Conservation (phyloP, 37 sponge, comb jelly and placozoan species). For the Hexactinellida sp. region DNA sequence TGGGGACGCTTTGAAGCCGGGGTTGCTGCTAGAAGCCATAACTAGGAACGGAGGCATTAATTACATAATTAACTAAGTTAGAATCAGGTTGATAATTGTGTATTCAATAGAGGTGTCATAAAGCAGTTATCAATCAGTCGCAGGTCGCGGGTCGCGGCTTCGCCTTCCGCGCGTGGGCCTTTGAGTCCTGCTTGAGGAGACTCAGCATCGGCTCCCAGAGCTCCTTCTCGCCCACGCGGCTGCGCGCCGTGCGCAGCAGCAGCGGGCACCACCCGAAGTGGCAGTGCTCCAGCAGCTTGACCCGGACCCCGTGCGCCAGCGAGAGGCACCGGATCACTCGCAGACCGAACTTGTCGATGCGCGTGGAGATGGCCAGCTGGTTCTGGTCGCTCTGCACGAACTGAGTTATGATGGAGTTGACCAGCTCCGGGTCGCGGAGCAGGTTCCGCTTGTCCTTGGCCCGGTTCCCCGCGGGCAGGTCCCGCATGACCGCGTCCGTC, state of each 20-base stretch:
- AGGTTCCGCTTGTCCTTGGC: neutral
- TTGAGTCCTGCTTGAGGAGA: neutral
- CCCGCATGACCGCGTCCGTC: neutral
- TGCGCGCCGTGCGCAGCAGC: neutral
- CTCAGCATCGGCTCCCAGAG: neutral
- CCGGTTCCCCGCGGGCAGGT: neutral
- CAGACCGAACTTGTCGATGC: neutral
- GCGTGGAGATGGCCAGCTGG: constrained; percentile 1
- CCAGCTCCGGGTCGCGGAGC: neutral
- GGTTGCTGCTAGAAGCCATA: neutral
- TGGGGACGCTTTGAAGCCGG: neutral
- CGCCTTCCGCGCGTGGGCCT: neutral
- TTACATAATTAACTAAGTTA: neutral
- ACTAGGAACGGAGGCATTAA: neutral
- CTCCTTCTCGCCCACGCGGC: neutral
- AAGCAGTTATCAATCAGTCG: too few species aligned
- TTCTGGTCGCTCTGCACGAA: neutral
- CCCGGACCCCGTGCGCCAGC: neutral
- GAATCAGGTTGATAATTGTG: too few species aligned
- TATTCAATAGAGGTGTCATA: too few species aligned
- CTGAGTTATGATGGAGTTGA: neutral
- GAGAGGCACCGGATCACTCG: neutral
- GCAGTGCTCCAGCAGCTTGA: neutral
- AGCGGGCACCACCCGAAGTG: constrained; percentile 7
- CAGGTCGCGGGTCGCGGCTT: neutral